Evolutionary conservation across 2,113 vertebrate species (phyloP).

Genomic region (Panthera leo): DNA sequence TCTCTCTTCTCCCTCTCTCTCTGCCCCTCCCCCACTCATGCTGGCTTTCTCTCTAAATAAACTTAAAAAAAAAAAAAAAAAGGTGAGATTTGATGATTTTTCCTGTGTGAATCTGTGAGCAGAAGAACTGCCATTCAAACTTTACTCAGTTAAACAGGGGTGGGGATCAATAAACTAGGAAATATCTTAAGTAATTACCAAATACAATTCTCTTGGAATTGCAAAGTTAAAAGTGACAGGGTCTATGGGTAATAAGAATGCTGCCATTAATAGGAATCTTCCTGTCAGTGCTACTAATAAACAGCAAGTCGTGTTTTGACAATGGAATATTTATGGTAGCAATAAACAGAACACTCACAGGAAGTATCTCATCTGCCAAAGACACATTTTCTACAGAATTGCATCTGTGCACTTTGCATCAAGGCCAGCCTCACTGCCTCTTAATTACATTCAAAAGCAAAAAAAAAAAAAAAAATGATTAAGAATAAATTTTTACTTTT

Average conservation of each 20-base stretch:
- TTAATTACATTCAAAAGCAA: constrained; percentile 71
- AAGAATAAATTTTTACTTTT: constrained; percentile 58
- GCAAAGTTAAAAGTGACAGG: constrained; percentile 73
- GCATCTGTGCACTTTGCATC: constrained; percentile 60
- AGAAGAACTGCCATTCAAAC: constrained; percentile 61
- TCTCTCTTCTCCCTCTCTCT: no score
- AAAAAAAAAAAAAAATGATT: constrained; percentile 35
- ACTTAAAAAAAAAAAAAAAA: no score
- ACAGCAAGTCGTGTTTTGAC: constrained; percentile 77
- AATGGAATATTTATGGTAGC: constrained; percentile 78
- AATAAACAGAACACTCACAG: constrained; percentile 75
- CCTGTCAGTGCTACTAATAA: constrained; percentile 74
- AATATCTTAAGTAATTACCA: constrained; percentile 73
- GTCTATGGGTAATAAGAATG: constrained; percentile 62
- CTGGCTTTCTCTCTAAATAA: no score
- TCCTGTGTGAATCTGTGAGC: constrained; percentile 18
- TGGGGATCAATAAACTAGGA: constrained; percentile 67
- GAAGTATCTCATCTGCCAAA: constrained; percentile 68
- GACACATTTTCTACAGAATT: constrained; percentile 59
- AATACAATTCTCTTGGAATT: constrained; percentile 62
- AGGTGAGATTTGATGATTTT: constrained; percentile 3
- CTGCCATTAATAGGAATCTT: constrained; percentile 71
- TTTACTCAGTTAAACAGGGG: constrained; percentile 49
- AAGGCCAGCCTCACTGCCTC: constrained; percentile 64
- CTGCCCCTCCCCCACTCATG: no score